These are phyloP conservation scores for Spatulosminthurus flaviceps DNA, from an alignment of 2,888 invertebrate species.

Conservation along the genomic window DNA sequence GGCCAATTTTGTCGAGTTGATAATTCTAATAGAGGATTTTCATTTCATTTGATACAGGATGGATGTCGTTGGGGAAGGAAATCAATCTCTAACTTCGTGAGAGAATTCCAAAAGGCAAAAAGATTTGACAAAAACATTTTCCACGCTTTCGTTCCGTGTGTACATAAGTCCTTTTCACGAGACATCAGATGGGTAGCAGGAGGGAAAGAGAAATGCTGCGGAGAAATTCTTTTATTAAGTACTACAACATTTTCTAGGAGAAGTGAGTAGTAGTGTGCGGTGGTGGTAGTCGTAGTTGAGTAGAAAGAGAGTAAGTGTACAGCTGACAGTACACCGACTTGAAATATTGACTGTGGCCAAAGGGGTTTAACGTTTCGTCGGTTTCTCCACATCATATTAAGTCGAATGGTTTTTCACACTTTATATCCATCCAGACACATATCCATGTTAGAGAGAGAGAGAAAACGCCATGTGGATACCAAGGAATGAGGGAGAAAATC, in stretches of 20 bases:
- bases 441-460: no score
- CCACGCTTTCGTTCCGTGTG: background rate
- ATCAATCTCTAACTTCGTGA: slow-evolving; percentile 6
- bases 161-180: no score
- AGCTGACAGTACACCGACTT: background rate
- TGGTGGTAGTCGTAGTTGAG: background rate
- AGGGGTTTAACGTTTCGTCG: slow-evolving; percentile 18
- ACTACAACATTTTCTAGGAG: background rate
- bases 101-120: slow-evolving; percentile 22
- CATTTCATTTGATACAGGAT: slow-evolving; percentile 27
- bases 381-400: background rate
- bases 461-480: no score
- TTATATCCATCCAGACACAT: no score
- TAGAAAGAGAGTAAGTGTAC: background rate
- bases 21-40: slow-evolving; percentile 33
- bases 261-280: no score
- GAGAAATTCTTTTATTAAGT: background rate
- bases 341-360: slow-evolving; percentile 10
- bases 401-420: background rate
- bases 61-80: background rate
- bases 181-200: no score
- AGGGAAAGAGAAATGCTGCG: slow-evolving; percentile 3
- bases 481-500: no score
- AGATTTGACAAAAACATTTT: slow-evolving; percentile 13
- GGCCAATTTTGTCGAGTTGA: slow-evolving; percentile 33